Conservation (phyloP, 1,140 invertebrate genomes). For the Trichoplusia ni region DNA sequence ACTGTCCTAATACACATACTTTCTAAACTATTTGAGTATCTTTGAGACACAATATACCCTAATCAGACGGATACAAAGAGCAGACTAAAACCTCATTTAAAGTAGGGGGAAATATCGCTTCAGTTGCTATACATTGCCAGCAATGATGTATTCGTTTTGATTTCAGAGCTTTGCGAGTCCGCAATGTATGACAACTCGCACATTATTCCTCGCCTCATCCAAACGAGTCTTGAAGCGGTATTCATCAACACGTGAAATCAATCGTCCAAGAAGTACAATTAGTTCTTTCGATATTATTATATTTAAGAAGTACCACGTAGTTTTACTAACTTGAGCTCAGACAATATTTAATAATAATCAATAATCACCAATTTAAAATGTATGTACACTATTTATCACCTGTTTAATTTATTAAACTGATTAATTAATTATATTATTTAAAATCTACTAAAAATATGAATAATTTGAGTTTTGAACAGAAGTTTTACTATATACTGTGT, state of each 20-base stretch:
- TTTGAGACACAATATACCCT: not conserved
- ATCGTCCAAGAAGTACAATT: not conserved
- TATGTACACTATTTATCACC: not conserved
- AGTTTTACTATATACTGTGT: no score
- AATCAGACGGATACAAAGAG: constrained; percentile 9
- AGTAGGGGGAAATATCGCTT: no score
- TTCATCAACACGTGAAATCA: no score
- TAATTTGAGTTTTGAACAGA: no score
- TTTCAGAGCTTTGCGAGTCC: no score
- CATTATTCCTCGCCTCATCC: no score
- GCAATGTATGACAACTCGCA: no score
- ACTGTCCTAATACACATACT: not conserved
- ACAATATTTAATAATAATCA: not conserved
- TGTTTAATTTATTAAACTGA: no score
- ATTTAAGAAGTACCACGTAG: not conserved
- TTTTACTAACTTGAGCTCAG: constrained; percentile 14
- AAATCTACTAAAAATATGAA: not conserved
- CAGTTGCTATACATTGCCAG: no score
- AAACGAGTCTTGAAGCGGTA: no score
- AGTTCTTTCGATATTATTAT: not conserved
- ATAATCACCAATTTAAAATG: not conserved
- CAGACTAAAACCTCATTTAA: not conserved
- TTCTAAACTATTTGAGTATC: not conserved
- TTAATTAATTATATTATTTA: not conserved
- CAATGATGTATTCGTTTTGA: no score